A percentile compares a stretch with the other conserved stretches of the same genome.
Conservation (phyloP, 2,113 vertebrate genomes). For the Osmerus mordax region DNA sequence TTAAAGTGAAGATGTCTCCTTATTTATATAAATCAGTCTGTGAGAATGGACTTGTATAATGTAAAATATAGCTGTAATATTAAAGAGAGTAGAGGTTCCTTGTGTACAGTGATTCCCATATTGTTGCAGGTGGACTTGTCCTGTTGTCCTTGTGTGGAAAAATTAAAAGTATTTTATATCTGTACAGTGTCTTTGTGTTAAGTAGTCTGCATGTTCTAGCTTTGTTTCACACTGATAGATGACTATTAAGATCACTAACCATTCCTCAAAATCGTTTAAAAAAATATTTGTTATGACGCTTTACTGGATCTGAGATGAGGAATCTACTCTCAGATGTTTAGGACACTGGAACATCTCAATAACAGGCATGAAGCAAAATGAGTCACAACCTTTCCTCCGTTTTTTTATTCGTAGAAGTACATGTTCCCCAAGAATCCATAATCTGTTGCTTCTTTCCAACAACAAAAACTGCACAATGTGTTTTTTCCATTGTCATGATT, state of each 20-base stretch:
- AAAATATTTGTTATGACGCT: too few relatives aligned
- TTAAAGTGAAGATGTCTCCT: slow-evolving; percentile 4
- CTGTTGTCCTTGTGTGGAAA: slow-evolving; percentile 40
- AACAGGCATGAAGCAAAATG: too few relatives aligned
- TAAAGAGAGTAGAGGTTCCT: slow-evolving; percentile 20
- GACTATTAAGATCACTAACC: too few relatives aligned
- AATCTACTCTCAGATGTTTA: too few relatives aligned
- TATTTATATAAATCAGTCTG: slow-evolving; percentile 42
- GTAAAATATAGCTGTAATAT: slow-evolving; percentile 51
- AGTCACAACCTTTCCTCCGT: background rate
- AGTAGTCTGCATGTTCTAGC: too few relatives aligned
- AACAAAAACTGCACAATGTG: background rate
- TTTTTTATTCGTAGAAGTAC: slow-evolving; percentile 45
- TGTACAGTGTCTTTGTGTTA: background rate
- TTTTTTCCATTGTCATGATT: slow-evolving; percentile 14
- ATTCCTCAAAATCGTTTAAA: too few relatives aligned
- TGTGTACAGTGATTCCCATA: slow-evolving; percentile 32
- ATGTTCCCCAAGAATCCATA: slow-evolving; percentile 14
- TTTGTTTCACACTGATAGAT: too few relatives aligned
- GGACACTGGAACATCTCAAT: too few relatives aligned
- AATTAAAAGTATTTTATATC: slow-evolving; percentile 32
- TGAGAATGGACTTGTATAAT: slow-evolving; percentile 39
- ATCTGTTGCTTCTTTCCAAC: slow-evolving; percentile 18
- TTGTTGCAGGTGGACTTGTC: slow-evolving; percentile 32
- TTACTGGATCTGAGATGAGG: too few relatives aligned